phyloP scores from a whole-genome alignment of 2,888 invertebrate species.

The Aphrophora alni region DNA sequence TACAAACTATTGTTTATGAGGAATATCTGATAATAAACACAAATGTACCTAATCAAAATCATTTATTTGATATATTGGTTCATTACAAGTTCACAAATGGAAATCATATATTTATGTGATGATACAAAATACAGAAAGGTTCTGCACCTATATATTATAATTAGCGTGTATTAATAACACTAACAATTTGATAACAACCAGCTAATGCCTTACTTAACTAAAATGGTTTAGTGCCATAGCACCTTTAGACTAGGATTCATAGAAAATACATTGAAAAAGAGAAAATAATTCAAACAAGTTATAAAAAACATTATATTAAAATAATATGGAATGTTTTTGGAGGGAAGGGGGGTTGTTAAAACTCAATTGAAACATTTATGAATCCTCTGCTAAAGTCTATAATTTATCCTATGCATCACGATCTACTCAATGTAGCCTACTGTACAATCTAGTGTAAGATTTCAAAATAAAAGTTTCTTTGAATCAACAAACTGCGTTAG shows the following conservation, averaged over 20 bases:
- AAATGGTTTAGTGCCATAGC: constrained; percentile 6
- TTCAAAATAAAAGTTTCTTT: constrained; percentile 23
- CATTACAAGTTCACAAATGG: constrained; percentile 48
- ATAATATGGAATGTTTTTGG: background rate
- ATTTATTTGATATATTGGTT: constrained; percentile 47
- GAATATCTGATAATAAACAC: background rate
- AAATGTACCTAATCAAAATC: constrained; percentile 43
- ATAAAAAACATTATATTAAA: background rate
- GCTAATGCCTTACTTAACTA: constrained; percentile 14
- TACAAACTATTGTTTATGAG: too few species aligned
- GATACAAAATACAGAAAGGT: constrained; percentile 41
- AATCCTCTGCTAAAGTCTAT: constrained; percentile 4
- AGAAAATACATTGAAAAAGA: background rate
- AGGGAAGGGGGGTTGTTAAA: background rate
- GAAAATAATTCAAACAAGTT: background rate
- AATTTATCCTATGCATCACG: constrained; percentile 22
- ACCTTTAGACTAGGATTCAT: constrained; percentile 9
- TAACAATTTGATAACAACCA: constrained; percentile 23
- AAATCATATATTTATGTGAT: constrained; percentile 43
- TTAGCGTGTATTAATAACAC: constrained; percentile 35
- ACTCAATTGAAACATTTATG: background rate
- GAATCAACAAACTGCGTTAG: constrained; percentile 22
- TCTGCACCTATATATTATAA: constrained; percentile 36
- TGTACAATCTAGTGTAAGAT: constrained; percentile 30
- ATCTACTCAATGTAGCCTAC: constrained; percentile 26